Percentiles rank a stretch among this genome's conserved stretches.
Evolutionary conservation across 2,888 invertebrate genomes (phyloP).

Genomic region (Lysandra bellargus): DNA sequence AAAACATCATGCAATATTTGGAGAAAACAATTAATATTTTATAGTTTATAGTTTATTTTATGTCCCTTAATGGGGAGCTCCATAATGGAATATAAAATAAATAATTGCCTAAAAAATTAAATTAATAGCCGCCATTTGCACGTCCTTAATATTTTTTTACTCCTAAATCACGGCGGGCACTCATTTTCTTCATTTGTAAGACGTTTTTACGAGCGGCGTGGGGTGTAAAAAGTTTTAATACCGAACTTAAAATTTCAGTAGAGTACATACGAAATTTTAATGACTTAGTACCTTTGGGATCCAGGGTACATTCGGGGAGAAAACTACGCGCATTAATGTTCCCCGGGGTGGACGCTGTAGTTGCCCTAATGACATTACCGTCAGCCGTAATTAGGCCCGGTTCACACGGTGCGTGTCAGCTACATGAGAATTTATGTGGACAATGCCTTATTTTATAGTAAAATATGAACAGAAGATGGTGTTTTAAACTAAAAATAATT

Average conservation of each 20-base stretch:
- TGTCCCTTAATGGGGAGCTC: background rate
- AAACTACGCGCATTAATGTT: background rate
- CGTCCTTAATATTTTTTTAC: conserved; percentile 13
- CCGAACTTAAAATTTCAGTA: conserved; percentile 27
- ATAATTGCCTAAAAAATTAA: conserved; percentile 11
- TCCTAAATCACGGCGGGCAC: conserved; percentile 1
- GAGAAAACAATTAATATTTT: background rate
- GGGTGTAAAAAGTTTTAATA: conserved; percentile 26
- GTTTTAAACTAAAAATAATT: too few species aligned
- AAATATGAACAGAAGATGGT: background rate
- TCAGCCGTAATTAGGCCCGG: background rate
- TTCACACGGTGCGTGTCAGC: background rate
- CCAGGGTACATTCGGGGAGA: background rate
- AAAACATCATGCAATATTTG: too few species aligned
- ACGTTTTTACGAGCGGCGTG: conserved; percentile 27
- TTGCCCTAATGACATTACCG: conserved; percentile 4
- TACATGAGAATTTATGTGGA: conserved; percentile 11
- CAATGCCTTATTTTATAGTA: background rate
- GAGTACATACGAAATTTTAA: conserved; percentile 18
- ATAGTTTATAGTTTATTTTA: background rate
- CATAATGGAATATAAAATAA: conserved; percentile 8
- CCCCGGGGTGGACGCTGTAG: background rate
- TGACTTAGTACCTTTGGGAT: conserved; percentile 24
- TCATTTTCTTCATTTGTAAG: conserved; percentile 28
- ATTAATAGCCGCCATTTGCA: conserved; percentile 17